Percentiles rank a stretch among this genome's conserved stretches.
These are phyloP conservation scores for Rhizoglyphus robini DNA, from an alignment of 1,140 invertebrate genomes.

Conservation along the genomic window DNA sequence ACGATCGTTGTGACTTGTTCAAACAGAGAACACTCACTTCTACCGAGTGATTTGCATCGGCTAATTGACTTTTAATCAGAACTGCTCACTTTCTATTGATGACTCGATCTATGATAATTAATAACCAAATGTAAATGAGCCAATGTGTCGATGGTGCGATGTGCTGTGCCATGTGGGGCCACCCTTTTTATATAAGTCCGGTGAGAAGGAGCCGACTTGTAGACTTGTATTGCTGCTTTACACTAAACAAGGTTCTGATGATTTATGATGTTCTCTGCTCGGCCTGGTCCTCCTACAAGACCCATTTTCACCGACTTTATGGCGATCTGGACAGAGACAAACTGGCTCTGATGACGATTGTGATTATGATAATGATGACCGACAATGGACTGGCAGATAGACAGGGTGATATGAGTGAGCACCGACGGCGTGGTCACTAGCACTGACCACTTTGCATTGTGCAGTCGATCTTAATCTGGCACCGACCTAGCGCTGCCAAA, in stretches of 20 bases:
- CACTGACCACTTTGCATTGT: too few species aligned
- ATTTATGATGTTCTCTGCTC: slow-evolving; percentile 8
- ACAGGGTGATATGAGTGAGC: background rate
- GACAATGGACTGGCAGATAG: background rate
- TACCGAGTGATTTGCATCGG: background rate
- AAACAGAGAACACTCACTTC: background rate
- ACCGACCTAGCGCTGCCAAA: too few species aligned
- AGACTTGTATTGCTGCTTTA: too few species aligned
- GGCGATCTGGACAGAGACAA: background rate
- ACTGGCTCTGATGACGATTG: slow-evolving; percentile 8
- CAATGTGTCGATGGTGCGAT: background rate
- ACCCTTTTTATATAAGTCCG: too few species aligned
- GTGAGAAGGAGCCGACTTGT: too few species aligned
- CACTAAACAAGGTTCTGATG: background rate
- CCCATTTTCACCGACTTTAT: background rate
- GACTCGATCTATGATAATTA: background rate
- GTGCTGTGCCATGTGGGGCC: background rate
- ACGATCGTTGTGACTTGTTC: background rate
- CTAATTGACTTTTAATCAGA: slow-evolving; percentile 14
- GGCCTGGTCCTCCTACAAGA: background rate
- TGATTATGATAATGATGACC: slow-evolving; percentile 11
- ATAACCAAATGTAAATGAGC: slow-evolving; percentile 5
- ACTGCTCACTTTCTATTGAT: background rate
- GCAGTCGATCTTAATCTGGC: too few species aligned
- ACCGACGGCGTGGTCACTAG: background rate